Base-by-base conservation (phyloP, 2,888 invertebrate genomes). In the Amiota mariae region DNA sequence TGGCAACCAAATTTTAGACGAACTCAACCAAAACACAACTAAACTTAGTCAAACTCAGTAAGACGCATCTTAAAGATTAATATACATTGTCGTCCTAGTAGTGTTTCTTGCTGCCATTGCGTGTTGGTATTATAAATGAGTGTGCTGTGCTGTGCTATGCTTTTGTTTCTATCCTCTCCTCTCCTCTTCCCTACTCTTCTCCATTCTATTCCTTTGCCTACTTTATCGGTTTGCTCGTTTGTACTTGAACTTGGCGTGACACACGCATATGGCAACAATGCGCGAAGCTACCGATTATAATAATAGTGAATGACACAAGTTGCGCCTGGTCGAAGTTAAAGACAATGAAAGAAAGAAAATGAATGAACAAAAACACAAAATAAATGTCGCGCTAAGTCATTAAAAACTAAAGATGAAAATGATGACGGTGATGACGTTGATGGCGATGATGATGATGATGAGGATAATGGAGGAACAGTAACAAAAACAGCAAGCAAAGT, bases 21-120 rank as follows among this genome's bases (percentile, higher is more conserved):
- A 2, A 36, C 2, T 36, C 36, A 36, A 36, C 36, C 6, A 36
- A 36, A 36, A 6, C 36, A 6, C 36, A 36, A 36, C 36, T 36
- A 36, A 36, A 36, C 36, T 36, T 36, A 36, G 36, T 36, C 36
- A 36, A 36, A 36, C 36, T 36, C 36, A 36, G 36, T 36, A n/a
- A n/a, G n/a, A 12, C 63, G 36, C 12, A 13, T 24, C 63, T 63
- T n/a, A 56, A 78, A 78, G 77, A 79, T 79, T 79, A 81, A 81
- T 80, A 81, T 80, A 75, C 75, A 72, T 78, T 75, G 76, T 78
- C 78, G 77, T 79, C 77, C 36, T 36, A 6, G 3, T 36, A 36
- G 36, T 36, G 36, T 36, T 79, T 78, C n/a, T n/a, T n/a, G n/a
- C n/a, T 81, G 77, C 76, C 75, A 77, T 78, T 77, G 72, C 74